phyloP scores from a whole-genome alignment of 2,888 invertebrate genomes.

The Tetheella fluctuosa region DNA sequence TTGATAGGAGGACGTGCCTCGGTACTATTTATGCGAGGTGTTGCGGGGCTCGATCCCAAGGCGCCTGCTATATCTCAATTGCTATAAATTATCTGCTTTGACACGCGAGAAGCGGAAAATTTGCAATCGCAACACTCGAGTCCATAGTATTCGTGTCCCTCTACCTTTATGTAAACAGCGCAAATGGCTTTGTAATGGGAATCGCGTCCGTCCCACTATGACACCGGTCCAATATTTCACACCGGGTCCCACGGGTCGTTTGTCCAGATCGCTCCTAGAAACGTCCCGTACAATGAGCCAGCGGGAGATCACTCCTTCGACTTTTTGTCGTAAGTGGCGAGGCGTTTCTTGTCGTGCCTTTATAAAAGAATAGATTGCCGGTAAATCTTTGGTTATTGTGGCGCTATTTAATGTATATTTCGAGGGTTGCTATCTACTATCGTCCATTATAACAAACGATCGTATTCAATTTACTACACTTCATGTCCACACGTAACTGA shows the following conservation, averaged over 20 bases:
- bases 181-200: conserved; percentile 78
- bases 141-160: conserved; percentile 59
- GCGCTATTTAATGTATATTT: conserved; percentile 74
- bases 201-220: conserved; percentile 69
- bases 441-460: conserved; percentile 59
- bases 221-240: conserved; percentile 75
- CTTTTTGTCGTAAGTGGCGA: conserved; percentile 80
- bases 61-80: conserved; percentile 75
- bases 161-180: conserved; percentile 75
- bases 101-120: conserved; percentile 77
- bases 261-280: conserved; percentile 75
- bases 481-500: conserved; percentile 76
- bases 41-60: conserved; percentile 60
- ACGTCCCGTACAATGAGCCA: conserved; percentile 72
- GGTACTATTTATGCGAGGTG: conserved; percentile 72
- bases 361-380: conserved; percentile 82
- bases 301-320: conserved; percentile 77
- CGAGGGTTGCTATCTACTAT: conserved; percentile 60
- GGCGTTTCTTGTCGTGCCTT: conserved; percentile 73
- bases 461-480: conserved; percentile 72
- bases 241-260: conserved; percentile 74
- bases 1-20: conserved; percentile 63
- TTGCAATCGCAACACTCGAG: conserved; percentile 69
- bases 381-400: conserved; percentile 81
- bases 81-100: conserved; percentile 78